Evolutionary conservation across 2,113 vertebrate species (phyloP), one percentile per base, ranked within the genome.

Genomic region (Ceratotherium simum): DNA sequence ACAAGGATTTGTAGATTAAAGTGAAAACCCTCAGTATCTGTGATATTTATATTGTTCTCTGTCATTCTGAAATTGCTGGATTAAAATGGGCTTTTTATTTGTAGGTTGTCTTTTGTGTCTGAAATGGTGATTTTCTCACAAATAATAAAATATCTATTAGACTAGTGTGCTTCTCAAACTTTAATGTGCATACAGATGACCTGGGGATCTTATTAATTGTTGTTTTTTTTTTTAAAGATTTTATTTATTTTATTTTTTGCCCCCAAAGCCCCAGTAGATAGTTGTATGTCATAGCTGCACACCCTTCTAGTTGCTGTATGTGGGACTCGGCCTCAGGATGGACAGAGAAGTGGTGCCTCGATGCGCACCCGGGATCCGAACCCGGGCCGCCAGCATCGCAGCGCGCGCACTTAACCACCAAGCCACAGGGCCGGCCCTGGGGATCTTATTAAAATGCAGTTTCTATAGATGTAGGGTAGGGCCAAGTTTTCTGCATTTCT

Each of bases 1-100:
- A 72, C 51, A 80, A 29, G 46, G 33, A 62, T 93, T 95, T 97
- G 48, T 70, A 75, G 33, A 75, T 88, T 64, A 67, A 75, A 73
- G 65, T 78, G 31, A 81, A 90, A 84, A 94, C 20, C 29, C n/a
- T 84, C 36, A 51, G 54, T 94, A 25, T 81, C 39, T 90, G 33
- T 62, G 3, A 4, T 92, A 62, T 78, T 85, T 92, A 17, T 67
- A 11, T 90, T 81, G n/a, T 81, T 87, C 73, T 82, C 56, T 79
- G n/a, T 81, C 29, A 25, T 94, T 92, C 84, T 81, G 72, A 56
- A 91, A 85, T 95, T 95, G 31, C 79, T 88, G 36, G 42, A 58
- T 69, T 58, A 94, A 88, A 91, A 31, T 39, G 73, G 48, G 5
- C 56, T 83, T 75, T 96, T 97, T 27, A 73, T 93, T 89, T 94